phyloP scores from a whole-genome alignment of 2,797 vertebrate genomes.

The Takifugu rubripes region DNA sequence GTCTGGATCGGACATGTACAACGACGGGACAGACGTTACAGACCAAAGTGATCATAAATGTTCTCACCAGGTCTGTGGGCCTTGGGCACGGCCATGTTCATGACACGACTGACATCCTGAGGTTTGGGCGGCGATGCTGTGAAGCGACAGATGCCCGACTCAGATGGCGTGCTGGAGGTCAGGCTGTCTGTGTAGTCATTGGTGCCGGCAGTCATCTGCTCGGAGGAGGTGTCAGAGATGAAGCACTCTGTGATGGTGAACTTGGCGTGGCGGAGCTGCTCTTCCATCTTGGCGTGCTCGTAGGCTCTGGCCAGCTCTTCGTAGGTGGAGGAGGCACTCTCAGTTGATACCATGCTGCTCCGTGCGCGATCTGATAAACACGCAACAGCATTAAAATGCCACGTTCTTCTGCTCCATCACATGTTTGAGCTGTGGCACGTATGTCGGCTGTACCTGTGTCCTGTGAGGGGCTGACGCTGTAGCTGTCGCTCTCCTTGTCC shows the following conservation, averaged over 20 bases:
- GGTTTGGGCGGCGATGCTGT: constrained; percentile 97
- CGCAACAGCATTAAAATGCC: not conserved
- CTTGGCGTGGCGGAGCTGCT: constrained; percentile 97
- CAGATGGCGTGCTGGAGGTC: constrained; percentile 97
- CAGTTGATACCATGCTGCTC: constrained; percentile 99
- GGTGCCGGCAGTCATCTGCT: constrained; percentile 97
- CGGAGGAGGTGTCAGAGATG: constrained; percentile 98
- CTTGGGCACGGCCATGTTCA: constrained; percentile 97
- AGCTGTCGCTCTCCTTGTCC: constrained; percentile 98
- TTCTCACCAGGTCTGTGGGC: constrained; percentile 96
- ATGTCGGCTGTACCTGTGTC: constrained; percentile 84
- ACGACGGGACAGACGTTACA: no score
- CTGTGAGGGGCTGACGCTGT: constrained; percentile 98
- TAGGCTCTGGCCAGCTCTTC: constrained; percentile 97
- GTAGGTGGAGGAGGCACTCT: constrained; percentile 98
- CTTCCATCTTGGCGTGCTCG: constrained; percentile 98
- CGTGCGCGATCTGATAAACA: constrained; percentile 86
- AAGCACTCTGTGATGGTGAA: constrained; percentile 99
- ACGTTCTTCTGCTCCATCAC: constrained; percentile 1
- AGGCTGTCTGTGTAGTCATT: constrained; percentile 99
- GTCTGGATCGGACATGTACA: no score
- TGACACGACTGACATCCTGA: constrained; percentile 94
- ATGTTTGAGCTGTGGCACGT: not conserved
- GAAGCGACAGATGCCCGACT: constrained; percentile 98
- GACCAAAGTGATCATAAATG: not conserved